Base-by-base conservation (phyloP, 2,797 vertebrate genomes). In the Neosilurus hyrtlii region DNA sequence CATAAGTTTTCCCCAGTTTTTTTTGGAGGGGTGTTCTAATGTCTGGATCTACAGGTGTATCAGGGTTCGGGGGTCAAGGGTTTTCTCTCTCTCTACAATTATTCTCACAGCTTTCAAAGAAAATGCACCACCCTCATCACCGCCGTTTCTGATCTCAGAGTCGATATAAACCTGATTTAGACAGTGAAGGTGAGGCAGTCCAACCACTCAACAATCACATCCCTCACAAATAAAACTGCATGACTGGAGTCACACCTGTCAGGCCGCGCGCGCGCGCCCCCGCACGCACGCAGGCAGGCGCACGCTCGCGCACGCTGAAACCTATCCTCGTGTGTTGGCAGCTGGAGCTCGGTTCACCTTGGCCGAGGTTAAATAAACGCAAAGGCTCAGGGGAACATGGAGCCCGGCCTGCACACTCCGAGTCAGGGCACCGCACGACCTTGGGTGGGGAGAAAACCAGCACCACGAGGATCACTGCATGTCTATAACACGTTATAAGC, bases 391-490 rank as follows among this genome's bases (percentile, higher is more conserved):
- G 72, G 75, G 72, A 63, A 77, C 73, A 26, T 56, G 24, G 70
- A 72, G 26, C 63, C 52, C 56, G 72, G 87, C 88, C 80, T 82
- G 83, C 72, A 71, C 73, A 84, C 56, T 67, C 52, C 49, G 63
- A 51, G 80, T 80, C 77, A 75, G 70, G 71, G 82, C 82, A 79
- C 68, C 65, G 80, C 80, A 86, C 89, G 90, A 91, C 90, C 90
- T 91, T 91, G 90, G 87, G 43, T 43, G 43, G 75, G 68, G 68
- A 30, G 83, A 67, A 59, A n/a, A 79, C 43, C 66, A 86, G 84
- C 86, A 87, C 84, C 85, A 73, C 37, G 59, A 68, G 88, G 88
- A 86, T 89, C 89, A 88, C 82, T 30, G 66, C 77, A 84, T 57
- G 70, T 70, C 79, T 70, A 49, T 22, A 73, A 81, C 72, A 81